Conservation (phyloP, 2,113 vertebrate species). For the Hypocryptadius cinnamomeus region DNA sequence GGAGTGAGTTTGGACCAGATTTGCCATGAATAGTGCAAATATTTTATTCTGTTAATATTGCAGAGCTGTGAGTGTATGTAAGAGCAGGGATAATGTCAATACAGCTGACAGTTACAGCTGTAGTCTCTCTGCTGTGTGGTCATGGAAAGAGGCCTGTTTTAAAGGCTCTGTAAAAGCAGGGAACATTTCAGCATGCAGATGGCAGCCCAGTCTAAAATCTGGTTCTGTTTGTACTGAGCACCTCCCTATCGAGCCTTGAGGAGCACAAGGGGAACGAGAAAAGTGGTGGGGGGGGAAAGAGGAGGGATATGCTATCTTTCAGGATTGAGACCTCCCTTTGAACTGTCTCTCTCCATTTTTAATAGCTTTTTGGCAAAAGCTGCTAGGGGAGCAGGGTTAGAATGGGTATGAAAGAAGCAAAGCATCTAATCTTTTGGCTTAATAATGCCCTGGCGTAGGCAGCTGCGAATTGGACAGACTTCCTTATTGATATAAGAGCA, state of each 20-base stretch:
- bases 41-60: background rate
- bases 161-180: background rate
- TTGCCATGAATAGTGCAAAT: background rate
- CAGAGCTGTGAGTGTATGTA: background rate
- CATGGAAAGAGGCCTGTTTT: background rate
- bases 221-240: background rate
- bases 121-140: background rate
- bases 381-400: constrained; percentile 1
- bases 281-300: background rate
- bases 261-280: background rate
- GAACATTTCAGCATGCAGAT: constrained; percentile 21
- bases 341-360: constrained; percentile 39
- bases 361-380: constrained; percentile 37
- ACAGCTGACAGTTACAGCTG: background rate
- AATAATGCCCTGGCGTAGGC: background rate
- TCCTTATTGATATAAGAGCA: background rate
- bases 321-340: constrained; percentile 38
- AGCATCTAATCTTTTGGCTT: constrained; percentile 28
- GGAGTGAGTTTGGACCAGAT: background rate
- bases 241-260: background rate
- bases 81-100: background rate
- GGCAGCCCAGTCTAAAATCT: constrained; percentile 26
- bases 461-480: background rate
- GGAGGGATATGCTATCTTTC: background rate
- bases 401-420: background rate